Evolutionary conservation across 2,113 vertebrate species (phyloP), one percentile per base, ranked within the genome.

Genomic region (Pachyramphus minor): DNA sequence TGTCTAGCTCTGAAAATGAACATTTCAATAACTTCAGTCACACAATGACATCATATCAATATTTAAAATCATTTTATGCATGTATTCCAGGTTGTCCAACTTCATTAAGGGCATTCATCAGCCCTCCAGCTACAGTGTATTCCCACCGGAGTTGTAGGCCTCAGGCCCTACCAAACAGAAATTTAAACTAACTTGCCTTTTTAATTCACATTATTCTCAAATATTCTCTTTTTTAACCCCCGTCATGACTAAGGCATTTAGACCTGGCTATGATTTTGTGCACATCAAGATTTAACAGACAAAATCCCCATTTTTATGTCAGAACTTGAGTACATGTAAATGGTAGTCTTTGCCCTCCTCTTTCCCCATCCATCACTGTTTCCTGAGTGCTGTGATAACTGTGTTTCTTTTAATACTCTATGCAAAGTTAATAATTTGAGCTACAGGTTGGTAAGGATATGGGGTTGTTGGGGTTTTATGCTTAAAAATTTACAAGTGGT

Each of bases 21-120:
- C 98, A 98, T 98, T 98, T 98, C 99, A 99, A 98, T 99, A 98
- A 99, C 98, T 99, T 98, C 98, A 98, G 98, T 98, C 98, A 97
- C 97, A 97, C 98, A 98, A 98, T 99, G 98, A 98, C 98, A 99
- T 98, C 96, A 97, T 98, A 99, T 99, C 99, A 99, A 99, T 99
- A 99, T 99, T 99, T 99, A 99, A 99, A 98, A 98, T 97, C 98
- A 98, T 99, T 99, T 99, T 99, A 99, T 99, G 99, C 99, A 99
- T 99, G 98, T 99, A 99, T 99, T 99, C 99, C 98, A 98, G 98
- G 98, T 98, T 99, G 99, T 99, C 99, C 99, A 99, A 99, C 99
- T 99, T 99, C 99, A 99, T 99, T 99, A 99, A 98, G 98, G 98
- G 98, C 98, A 98, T 99, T 99, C 98, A 98, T 99, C 99, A 99